A percentile compares a stretch with the other conserved stretches of the same genome.
Evolutionary conservation across 2,113 vertebrate species (phyloP).

Genomic region (Garra rufa): DNA sequence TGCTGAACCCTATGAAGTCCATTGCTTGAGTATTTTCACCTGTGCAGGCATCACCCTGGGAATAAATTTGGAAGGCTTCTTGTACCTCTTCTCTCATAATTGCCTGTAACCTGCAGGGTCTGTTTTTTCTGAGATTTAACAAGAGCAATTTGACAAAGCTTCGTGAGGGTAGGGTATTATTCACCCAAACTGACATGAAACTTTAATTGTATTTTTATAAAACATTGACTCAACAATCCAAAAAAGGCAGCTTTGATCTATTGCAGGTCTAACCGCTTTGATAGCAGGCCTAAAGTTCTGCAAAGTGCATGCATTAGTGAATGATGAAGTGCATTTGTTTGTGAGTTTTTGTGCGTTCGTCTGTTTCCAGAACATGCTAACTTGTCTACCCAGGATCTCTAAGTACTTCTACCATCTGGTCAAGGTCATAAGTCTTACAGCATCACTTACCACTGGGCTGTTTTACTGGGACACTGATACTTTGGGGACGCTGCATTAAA

Average conservation of each 20-base stretch:
- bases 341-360: not conserved
- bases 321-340: not conserved
- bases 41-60: not conserved
- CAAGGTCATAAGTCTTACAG: slow-evolving; percentile 62
- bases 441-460: slow-evolving; percentile 60
- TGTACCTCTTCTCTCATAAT: no score
- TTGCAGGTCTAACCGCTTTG: not conserved
- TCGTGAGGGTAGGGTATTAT: not conserved
- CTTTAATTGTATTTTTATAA: not conserved
- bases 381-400: slow-evolving; percentile 62
- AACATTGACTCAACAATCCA: not conserved
- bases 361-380: slow-evolving; percentile 55
- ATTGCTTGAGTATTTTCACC: not conserved
- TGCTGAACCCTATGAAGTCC: not conserved
- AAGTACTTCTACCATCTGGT: slow-evolving; percentile 70
- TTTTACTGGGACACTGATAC: slow-evolving; percentile 57
- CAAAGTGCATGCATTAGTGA: not conserved
- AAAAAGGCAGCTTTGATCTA: not conserved
- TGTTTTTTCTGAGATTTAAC: not conserved
- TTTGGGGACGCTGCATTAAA: slow-evolving; percentile 55
- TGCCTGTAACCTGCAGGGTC: not conserved
- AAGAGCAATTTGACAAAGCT: not conserved
- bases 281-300: not conserved
- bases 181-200: not conserved
- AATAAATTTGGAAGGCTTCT: not conserved